Conservation (phyloP, 2,888 invertebrate genomes). For the Serrognathus titanus region DNA sequence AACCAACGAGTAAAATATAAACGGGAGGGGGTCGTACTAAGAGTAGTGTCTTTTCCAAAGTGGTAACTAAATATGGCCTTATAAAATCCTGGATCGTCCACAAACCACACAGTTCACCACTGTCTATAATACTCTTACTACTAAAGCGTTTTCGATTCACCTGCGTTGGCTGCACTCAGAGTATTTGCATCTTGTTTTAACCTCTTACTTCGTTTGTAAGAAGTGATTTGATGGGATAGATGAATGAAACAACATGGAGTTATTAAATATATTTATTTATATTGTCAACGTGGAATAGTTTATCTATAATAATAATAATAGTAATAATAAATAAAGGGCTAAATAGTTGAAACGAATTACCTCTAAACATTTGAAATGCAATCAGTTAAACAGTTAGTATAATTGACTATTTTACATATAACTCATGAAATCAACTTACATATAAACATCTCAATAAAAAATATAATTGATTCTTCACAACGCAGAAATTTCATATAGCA, state of each 20-base stretch:
- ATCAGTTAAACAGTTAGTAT: conserved; percentile 12
- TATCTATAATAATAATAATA: conserved; percentile 17
- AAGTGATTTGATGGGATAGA: too few species aligned
- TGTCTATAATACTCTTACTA: too few species aligned
- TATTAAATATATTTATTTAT: conserved; percentile 46
- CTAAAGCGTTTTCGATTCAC: too few species aligned
- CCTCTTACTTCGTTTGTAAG: too few species aligned
- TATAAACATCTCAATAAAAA: conserved; percentile 8
- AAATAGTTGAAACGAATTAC: conserved; percentile 8
- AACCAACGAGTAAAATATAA: too few species aligned
- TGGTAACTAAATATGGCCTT: too few species aligned
- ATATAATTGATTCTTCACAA: conserved; percentile 17
- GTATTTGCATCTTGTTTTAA: too few species aligned
- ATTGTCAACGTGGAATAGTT: conserved; percentile 44
- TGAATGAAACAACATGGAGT: conserved; percentile 3
- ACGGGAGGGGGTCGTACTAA: too few species aligned
- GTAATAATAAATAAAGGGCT: background rate
- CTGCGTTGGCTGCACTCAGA: too few species aligned
- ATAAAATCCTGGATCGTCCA: too few species aligned
- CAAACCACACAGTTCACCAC: too few species aligned
- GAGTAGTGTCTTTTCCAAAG: too few species aligned
- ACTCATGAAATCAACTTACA: conserved; percentile 4
- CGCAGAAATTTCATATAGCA: background rate
- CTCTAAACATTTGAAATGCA: conserved; percentile 12
- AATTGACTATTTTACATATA: conserved; percentile 15